A percentile compares a stretch with the other conserved stretches of the same genome.
Evolutionary conservation across 2,888 invertebrate species (phyloP).

Genomic region (Opisthograptis luteolata): DNA sequence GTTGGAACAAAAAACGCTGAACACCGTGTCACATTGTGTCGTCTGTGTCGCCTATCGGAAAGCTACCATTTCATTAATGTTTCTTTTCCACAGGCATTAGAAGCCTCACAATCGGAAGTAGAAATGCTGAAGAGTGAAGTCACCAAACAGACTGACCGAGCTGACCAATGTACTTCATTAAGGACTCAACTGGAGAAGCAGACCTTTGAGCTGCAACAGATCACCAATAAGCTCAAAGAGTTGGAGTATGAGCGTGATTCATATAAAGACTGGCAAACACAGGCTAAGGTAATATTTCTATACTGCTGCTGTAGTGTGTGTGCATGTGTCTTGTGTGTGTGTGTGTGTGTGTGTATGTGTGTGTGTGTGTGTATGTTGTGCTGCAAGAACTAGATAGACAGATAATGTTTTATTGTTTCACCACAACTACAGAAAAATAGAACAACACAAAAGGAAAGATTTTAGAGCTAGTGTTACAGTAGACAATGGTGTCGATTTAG

Average conservation of each 20-base stretch:
- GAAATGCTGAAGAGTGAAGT: slow-evolving; percentile 73
- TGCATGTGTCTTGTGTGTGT: too few relatives aligned
- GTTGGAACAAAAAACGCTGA: too few relatives aligned
- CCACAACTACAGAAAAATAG: too few relatives aligned
- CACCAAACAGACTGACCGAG: slow-evolving; percentile 61
- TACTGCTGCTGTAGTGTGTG: not conserved
- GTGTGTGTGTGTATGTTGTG: too few relatives aligned
- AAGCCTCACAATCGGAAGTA: slow-evolving; percentile 84
- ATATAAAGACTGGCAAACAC: slow-evolving; percentile 79
- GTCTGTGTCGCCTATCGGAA: too few relatives aligned
- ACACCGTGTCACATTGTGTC: too few relatives aligned
- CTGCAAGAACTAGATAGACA: too few relatives aligned
- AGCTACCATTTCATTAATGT: not conserved
- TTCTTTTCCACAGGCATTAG: slow-evolving; percentile 63
- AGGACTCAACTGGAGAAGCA: slow-evolving; percentile 72
- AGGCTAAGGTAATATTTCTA: slow-evolving; percentile 64
- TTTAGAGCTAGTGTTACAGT: too few relatives aligned
- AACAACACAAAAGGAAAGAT: too few relatives aligned
- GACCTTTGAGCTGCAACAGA: slow-evolving; percentile 69
- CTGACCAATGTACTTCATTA: slow-evolving; percentile 65
- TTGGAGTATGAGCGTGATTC: slow-evolving; percentile 78
- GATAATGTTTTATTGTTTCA: too few relatives aligned
- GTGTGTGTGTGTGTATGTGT: too few relatives aligned
- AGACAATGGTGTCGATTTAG: too few relatives aligned
- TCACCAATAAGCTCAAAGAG: slow-evolving; percentile 69